These are phyloP conservation scores for Paraescarpia echinospica DNA, from an alignment of 1,140 invertebrate species.

Conservation along the genomic window DNA sequence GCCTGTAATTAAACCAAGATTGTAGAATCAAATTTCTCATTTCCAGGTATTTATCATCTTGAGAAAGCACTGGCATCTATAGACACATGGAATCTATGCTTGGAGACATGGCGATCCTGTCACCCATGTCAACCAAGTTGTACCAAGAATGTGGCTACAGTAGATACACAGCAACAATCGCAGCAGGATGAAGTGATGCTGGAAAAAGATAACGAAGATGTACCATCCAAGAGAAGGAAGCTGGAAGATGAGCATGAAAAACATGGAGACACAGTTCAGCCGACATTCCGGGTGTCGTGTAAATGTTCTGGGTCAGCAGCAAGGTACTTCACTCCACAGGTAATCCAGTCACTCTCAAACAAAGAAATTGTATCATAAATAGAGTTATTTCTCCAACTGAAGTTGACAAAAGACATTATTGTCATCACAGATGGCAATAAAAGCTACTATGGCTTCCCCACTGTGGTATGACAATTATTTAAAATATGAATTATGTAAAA, in stretches of 20 bases:
- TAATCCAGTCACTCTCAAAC: background rate
- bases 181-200: background rate
- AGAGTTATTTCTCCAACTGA: background rate
- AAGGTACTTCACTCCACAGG: background rate
- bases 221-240: background rate
- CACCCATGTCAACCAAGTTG: background rate
- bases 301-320: background rate
- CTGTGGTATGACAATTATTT: background rate
- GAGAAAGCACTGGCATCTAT: background rate
- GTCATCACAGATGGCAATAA: background rate
- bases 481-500: too few species aligned
- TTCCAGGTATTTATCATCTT: background rate
- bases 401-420: background rate
- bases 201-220: background rate
- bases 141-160: background rate
- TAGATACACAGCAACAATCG: background rate
- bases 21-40: background rate
- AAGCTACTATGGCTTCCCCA: background rate
- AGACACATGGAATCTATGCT: background rate
- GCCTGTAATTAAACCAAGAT: too few species aligned
- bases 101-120: background rate
- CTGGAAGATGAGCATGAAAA: background rate
- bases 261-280: background rate
- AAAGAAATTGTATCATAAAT: background rate
- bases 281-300: background rate